These are phyloP conservation scores for Anguilla rostrata DNA, from an alignment of 2,113 vertebrate species.

Conservation along the genomic window DNA sequence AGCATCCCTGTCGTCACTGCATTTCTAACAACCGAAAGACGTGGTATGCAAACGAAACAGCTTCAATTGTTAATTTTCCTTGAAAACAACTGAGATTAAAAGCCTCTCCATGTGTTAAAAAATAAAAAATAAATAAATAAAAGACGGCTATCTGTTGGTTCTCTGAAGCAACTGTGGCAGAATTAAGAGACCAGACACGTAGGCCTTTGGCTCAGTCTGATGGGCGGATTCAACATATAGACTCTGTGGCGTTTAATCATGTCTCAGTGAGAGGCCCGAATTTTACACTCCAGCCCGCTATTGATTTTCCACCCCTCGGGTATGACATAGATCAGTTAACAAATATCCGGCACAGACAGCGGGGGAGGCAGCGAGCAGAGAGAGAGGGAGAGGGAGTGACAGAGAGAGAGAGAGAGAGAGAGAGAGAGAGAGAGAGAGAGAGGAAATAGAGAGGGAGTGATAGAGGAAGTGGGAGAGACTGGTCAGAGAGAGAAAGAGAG, in stretches of 20 bases:
- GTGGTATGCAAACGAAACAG: background rate
- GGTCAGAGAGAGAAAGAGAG: background rate
- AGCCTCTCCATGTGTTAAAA: background rate
- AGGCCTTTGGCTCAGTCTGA: background rate
- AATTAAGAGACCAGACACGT: background rate
- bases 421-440: background rate
- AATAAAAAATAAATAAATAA: background rate
- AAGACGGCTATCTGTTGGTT: background rate
- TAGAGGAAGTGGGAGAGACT: background rate
- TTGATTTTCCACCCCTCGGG: conserved; percentile 16
- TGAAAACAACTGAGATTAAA: background rate
- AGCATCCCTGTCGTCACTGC: too few relatives aligned
- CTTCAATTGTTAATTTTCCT: too few relatives aligned
- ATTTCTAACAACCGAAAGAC: too few relatives aligned
- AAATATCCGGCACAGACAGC: background rate
- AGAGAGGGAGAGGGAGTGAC: background rate
- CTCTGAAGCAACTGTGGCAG: background rate
- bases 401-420: background rate
- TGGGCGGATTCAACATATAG: conserved; percentile 8
- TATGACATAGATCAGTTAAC: conserved; percentile 34
- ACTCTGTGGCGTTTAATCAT: background rate
- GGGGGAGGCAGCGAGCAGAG: background rate
- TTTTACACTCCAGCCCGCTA: conserved; percentile 15
- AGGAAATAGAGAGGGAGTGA: conserved; percentile 29
- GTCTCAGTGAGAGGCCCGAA: conserved; percentile 8